Evolutionary conservation across 2,797 vertebrate genomes (phyloP), one percentile per base, ranked within the genome.

Genomic region (Lates japonicus): DNA sequence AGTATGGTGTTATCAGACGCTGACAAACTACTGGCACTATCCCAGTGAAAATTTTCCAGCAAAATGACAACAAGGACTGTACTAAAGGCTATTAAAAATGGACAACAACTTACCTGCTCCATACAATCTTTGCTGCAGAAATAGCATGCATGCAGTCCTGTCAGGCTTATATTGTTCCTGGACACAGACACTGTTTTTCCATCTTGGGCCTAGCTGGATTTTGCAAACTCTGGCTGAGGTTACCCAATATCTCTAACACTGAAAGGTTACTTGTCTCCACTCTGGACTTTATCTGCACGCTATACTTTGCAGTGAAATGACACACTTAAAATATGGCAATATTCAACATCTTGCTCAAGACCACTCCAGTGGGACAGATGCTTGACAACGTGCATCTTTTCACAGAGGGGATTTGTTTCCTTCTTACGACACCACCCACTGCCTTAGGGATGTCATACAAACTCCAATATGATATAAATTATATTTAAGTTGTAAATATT

Each of bases 111-210:
- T 46, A 55, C 20, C 51, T 74, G 64, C 25, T 33, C 22, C 37
- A 10, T 10, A 44, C 62, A 44, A 2, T 55, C 29, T 77, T 52
- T 66, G n/a, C 59, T 52, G 46, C 39, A 35, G 37, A 65, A 76
- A 66, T 54, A 70, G 59, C 42, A 66, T 16, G 29, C 22, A 37
- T 35, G 60, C 48, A 55, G 8, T 49, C 39, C 20, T 58, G 44
- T 73, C 39, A 58, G 48, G 19, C n/a, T 41, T 72, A 25, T 72
- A 25, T 44, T 64, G 70, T 51, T 78, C 16, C 76, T 52, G 62
- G 44, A 70, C 33, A 73, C 83, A 66, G 16, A 58, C 42, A n/a
- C 17, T 54, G 20, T 64, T 79, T 78, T 67, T 49, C 63, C 75
- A 9, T 71, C 51, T 67, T 22, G 2, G 37, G 46, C 57, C 55